These are phyloP conservation scores for Sthenelais limicola DNA, from an alignment of 2,888 invertebrate genomes.

Conservation along the genomic window DNA sequence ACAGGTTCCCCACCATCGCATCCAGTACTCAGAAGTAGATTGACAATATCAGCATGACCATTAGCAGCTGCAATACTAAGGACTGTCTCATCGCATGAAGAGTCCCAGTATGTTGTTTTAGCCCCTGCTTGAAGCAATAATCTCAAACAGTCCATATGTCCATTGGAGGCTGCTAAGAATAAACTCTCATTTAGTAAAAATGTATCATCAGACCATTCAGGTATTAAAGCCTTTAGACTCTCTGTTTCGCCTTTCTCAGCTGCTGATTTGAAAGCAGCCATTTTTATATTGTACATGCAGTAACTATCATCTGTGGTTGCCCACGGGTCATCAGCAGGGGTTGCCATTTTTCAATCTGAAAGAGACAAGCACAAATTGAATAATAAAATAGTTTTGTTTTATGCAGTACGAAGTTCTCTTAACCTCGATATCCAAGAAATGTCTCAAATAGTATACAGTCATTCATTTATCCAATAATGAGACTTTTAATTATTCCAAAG, in stretches of 20 bases:
- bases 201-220: slow-evolving; percentile 1
- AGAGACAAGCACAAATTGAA: too few species aligned
- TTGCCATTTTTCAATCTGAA: too few species aligned
- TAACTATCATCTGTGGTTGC: not conserved
- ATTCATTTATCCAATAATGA: too few species aligned
- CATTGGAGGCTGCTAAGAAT: slow-evolving; percentile 8
- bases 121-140: not conserved
- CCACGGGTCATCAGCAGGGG: too few species aligned
- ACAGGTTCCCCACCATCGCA: not conserved
- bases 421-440: too few species aligned
- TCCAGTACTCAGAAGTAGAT: not conserved
- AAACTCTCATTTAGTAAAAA: slow-evolving; percentile 15
- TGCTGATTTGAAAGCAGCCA: not conserved
- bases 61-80: not conserved
- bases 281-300: slow-evolving; percentile 1
- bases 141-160: not conserved
- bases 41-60: slow-evolving; percentile 1
- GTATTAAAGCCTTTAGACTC: not conserved
- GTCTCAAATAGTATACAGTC: too few species aligned
- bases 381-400: too few species aligned
- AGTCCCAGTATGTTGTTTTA: slow-evolving; percentile 17
- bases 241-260: slow-evolving; percentile 7
- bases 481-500: too few species aligned
- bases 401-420: too few species aligned
- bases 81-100: slow-evolving; percentile 1